Percentiles rank a stretch among this genome's conserved stretches.
These are phyloP conservation scores for Autographa gamma DNA, from an alignment of 2,888 invertebrate species.

Conservation along the genomic window DNA sequence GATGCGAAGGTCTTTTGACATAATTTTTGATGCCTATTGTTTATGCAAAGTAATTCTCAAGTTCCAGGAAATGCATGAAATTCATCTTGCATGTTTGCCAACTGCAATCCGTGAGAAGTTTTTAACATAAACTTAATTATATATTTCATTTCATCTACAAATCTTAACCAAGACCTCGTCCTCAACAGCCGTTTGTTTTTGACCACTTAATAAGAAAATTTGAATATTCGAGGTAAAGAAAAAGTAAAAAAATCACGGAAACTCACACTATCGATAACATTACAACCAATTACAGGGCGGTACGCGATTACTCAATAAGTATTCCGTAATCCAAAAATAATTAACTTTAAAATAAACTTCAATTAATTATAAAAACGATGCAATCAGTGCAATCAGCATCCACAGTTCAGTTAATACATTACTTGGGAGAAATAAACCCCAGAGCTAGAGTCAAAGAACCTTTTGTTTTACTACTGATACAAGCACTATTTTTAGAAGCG, in stretches of 20 bases:
- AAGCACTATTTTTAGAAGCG: neutral
- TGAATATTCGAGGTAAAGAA: neutral
- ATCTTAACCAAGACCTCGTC: neutral
- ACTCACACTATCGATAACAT: neutral
- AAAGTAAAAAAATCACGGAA: no score
- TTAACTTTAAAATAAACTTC: slow-evolving; percentile 67
- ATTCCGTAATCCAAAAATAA: slow-evolving; percentile 67
- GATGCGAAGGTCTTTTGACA: slow-evolving; percentile 1
- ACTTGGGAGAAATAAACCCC: neutral
- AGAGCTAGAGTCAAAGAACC: neutral
- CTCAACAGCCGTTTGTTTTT: neutral
- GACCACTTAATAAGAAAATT: neutral
- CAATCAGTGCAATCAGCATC: slow-evolving; percentile 13
- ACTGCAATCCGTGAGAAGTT: neutral
- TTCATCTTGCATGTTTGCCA: neutral
- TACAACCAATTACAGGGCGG: slow-evolving; percentile 20
- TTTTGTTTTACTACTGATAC: neutral
- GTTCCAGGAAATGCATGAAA: neutral
- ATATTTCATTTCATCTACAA: neutral
- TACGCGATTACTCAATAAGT: slow-evolving; percentile 61
- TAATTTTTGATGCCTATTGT: neutral
- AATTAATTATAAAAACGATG: slow-evolving; percentile 58
- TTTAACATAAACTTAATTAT: neutral
- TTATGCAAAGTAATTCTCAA: neutral
- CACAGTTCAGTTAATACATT: slow-evolving; percentile 9